Evolutionary conservation across 1,140 invertebrate genomes (phyloP).

Genomic region (Paracyclopina nana): DNA sequence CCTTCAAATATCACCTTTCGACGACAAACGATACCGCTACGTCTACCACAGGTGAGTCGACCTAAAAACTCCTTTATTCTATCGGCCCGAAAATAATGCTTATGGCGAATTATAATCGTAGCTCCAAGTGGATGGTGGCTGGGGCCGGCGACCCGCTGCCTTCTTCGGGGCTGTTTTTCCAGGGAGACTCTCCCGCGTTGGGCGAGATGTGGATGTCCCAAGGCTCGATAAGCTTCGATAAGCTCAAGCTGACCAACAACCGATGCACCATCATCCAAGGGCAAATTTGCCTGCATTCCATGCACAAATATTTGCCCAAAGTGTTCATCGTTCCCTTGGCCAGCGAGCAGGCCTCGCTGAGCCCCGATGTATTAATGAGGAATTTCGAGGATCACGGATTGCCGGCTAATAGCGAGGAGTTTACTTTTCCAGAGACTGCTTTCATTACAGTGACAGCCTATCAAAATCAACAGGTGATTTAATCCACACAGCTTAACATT

Average conservation of each 20-base stretch:
- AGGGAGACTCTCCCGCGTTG: conserved; percentile 35
- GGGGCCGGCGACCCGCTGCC: conserved; percentile 22
- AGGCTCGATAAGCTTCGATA: conserved; percentile 34
- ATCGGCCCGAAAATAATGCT: background rate
- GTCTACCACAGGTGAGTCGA: conserved; percentile 31
- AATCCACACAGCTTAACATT: too few relatives aligned
- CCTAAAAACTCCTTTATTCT: background rate
- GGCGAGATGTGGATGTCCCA: conserved; percentile 36
- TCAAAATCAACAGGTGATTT: conserved; percentile 36
- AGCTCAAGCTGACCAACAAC: conserved; percentile 38
- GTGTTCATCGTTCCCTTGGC: conserved; percentile 27
- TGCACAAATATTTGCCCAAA: conserved; percentile 34
- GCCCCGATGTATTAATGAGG: background rate
- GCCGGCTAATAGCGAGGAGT: conserved; percentile 25
- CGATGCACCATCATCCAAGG: conserved; percentile 34
- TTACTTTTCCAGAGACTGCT: conserved; percentile 33
- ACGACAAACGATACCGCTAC: conserved; percentile 35
- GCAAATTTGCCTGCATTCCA: conserved; percentile 34
- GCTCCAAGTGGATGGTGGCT: conserved; percentile 24
- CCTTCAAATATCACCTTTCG: conserved; percentile 34
- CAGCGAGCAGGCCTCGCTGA: background rate
- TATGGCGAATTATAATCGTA: conserved; percentile 9
- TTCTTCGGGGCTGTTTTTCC: conserved; percentile 30
- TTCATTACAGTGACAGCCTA: conserved; percentile 41
- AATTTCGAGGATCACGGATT: background rate